phyloP scores from a whole-genome alignment of 2,113 vertebrate genomes.

The Oxyura jamaicensis region DNA sequence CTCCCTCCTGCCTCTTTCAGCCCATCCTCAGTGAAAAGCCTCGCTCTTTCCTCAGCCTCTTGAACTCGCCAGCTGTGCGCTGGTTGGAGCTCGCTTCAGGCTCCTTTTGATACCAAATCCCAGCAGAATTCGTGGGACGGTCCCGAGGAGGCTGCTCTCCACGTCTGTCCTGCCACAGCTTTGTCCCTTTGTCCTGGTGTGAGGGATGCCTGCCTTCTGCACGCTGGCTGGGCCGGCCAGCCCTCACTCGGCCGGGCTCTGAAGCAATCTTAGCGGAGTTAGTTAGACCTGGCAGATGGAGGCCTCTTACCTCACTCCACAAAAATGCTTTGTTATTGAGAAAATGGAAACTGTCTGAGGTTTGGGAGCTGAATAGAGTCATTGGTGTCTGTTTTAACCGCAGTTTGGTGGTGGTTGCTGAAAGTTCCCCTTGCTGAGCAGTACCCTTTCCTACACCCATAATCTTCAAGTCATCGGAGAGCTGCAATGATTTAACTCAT shows the following conservation, averaged over 20 bases:
- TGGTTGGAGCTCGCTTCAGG: background rate
- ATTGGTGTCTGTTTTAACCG: conserved; percentile 74
- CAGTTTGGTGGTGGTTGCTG: conserved; percentile 45
- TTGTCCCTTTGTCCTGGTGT: background rate
- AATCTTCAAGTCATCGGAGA: conserved; percentile 44
- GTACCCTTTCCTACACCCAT: conserved; percentile 60
- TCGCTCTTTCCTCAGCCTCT: background rate
- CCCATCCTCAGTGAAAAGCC: background rate
- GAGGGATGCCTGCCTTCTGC: background rate
- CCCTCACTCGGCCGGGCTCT: background rate
- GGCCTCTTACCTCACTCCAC: conserved; percentile 79
- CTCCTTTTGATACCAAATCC: background rate
- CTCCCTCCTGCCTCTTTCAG: background rate
- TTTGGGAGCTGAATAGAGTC: conserved; percentile 74
- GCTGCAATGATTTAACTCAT: conserved; percentile 30
- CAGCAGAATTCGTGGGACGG: background rate
- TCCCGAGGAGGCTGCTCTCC: background rate
- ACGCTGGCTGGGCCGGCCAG: background rate
- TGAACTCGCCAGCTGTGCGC: background rate
- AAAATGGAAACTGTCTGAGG: conserved; percentile 85
- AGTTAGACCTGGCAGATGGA: conserved; percentile 74
- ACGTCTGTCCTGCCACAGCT: accelerated
- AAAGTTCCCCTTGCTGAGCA: conserved; percentile 25
- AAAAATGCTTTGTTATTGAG: conserved; percentile 86
- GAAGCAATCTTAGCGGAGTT: conserved; percentile 50